A percentile compares a stretch with the other conserved stretches of the same genome.
Conservation (phyloP, 1,140 invertebrate species). For the Drosophila persimilis region DNA sequence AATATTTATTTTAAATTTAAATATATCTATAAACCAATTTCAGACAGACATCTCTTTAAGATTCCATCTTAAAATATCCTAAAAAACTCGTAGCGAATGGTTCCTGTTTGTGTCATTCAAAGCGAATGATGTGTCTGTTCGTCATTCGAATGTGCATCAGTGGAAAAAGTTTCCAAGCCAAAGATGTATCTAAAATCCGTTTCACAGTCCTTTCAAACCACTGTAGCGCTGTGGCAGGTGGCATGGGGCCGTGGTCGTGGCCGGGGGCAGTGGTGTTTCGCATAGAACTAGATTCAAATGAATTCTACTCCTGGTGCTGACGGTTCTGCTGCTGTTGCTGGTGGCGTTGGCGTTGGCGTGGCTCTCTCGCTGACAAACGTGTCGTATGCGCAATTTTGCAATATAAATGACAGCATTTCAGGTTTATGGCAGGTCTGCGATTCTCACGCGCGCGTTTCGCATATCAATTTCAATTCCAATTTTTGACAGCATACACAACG, state of each 20-base stretch:
- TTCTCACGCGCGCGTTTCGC: slow-evolving; percentile 56
- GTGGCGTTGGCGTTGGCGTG: slow-evolving; percentile 9
- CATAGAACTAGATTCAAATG: slow-evolving; percentile 6
- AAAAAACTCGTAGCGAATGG: no score
- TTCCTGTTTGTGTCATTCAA: no score
- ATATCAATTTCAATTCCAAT: slow-evolving; percentile 78
- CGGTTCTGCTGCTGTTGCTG: slow-evolving; percentile 25
- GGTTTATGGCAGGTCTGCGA: slow-evolving; percentile 64
- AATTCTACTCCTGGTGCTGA: slow-evolving; percentile 23
- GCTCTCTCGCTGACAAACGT: slow-evolving; percentile 43
- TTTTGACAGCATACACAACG: slow-evolving; percentile 64
- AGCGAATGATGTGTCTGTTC: no score
- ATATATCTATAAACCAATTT: no score
- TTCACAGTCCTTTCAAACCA: background rate
- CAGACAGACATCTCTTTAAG: no score
- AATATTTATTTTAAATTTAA: no score
- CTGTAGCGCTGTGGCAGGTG: slow-evolving; percentile 4
- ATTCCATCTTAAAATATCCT: no score
- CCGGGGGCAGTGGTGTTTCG: no score
- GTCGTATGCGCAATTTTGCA: slow-evolving; percentile 75
- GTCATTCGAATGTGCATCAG: no score
- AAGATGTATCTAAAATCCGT: no score
- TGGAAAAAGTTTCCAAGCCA: no score
- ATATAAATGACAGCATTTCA: slow-evolving; percentile 73
- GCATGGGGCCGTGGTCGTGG: background rate